Conservation (phyloP, 2,113 vertebrate species). For the Tupaia chinensis region DNA sequence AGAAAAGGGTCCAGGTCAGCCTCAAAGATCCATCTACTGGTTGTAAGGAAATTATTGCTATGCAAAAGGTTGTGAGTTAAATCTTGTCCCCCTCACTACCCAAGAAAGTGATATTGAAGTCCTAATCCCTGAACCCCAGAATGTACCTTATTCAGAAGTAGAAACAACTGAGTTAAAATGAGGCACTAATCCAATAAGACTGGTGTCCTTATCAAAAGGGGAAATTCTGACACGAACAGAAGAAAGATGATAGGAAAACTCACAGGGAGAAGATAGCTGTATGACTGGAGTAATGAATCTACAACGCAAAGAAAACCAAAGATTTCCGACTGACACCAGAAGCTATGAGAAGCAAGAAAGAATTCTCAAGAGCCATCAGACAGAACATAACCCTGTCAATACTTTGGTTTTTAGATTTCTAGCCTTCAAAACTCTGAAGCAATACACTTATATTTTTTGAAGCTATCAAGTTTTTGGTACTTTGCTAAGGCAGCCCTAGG, state of each 20-base stretch:
- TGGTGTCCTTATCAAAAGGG: neutral
- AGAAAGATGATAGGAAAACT: neutral
- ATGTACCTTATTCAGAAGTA: neutral
- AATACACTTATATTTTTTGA: neutral
- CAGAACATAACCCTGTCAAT: too few relatives aligned
- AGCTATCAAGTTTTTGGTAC: neutral
- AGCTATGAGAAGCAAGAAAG: neutral
- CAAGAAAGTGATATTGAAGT: neutral
- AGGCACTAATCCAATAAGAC: neutral
- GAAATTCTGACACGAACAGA: neutral
- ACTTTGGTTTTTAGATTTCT: neutral
- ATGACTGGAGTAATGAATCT: neutral
- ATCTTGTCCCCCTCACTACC: neutral
- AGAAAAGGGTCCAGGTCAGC: neutral
- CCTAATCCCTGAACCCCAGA: neutral
- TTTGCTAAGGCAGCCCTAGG: neutral
- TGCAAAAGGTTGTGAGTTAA: neutral
- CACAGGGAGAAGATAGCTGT: neutral
- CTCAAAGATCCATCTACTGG: neutral
- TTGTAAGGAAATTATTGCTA: neutral
- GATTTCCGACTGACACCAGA: neutral
- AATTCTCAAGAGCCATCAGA: neutral
- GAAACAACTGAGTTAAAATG: neutral
- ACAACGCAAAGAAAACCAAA: neutral
- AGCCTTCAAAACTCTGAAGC: neutral